These are phyloP conservation scores for Morone saxatilis DNA, from an alignment of 2,113 vertebrate species.

Conservation along the genomic window DNA sequence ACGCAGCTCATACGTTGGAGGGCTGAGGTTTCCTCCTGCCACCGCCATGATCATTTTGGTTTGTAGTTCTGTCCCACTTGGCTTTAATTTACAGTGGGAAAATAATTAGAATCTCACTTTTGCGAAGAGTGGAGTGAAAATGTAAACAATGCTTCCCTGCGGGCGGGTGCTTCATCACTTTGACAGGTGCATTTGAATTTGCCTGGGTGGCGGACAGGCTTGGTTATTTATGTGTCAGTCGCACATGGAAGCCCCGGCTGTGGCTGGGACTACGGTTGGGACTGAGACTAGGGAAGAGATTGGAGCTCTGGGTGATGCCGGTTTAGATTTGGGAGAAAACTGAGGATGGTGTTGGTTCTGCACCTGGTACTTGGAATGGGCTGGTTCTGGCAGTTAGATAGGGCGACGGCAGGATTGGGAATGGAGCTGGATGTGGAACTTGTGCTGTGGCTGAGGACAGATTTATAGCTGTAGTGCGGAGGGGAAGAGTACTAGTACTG, in stretches of 20 bases:
- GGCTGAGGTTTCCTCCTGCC: constrained; percentile 47
- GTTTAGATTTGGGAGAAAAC: constrained; percentile 17
- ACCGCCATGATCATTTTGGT: constrained; percentile 80
- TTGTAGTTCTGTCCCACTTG: constrained; percentile 91
- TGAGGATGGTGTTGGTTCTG: constrained; percentile 66
- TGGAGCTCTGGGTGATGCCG: constrained; percentile 27
- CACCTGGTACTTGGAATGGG: background rate
- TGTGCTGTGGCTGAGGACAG: background rate
- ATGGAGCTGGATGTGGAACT: background rate
- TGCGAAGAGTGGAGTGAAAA: constrained; percentile 98
- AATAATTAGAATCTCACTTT: constrained; percentile 99
- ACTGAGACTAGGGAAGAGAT: constrained; percentile 72
- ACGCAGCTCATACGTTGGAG: constrained; percentile 40
- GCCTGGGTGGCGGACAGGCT: constrained; percentile 97
- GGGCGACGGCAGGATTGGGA: background rate
- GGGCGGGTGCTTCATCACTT: constrained; percentile 99
- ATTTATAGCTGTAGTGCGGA: constrained; percentile 2
- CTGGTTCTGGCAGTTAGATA: background rate
- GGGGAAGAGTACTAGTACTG: background rate
- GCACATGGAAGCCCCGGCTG: constrained; percentile 94
- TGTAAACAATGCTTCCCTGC: constrained; percentile 99
- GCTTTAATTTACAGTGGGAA: constrained; percentile 99
- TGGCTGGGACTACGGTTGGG: constrained; percentile 79
- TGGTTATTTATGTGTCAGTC: constrained; percentile 99
- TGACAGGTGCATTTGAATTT: constrained; percentile 99